Evolutionary conservation across 2,797 vertebrate genomes (phyloP).

Genomic region (Schizopygopsis pylzovi): DNA sequence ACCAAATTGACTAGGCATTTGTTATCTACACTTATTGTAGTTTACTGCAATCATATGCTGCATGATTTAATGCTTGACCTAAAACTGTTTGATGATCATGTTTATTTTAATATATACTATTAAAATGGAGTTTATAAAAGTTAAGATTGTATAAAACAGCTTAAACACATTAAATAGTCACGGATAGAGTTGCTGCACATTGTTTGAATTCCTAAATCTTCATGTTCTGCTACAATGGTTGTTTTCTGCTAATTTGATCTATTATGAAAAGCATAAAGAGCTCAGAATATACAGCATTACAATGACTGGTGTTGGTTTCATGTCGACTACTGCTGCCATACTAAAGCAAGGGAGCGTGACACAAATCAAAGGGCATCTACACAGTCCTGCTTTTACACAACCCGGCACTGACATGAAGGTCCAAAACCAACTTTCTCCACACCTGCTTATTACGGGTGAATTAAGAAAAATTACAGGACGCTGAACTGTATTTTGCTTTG

Average conservation of each 20-base stretch:
- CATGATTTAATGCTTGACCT: slow-evolving; percentile 24
- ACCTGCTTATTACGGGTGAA: not conserved
- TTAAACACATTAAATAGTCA: not conserved
- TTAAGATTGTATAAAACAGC: slow-evolving; percentile 32
- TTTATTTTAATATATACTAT: slow-evolving; percentile 10
- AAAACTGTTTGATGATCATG: slow-evolving; percentile 1
- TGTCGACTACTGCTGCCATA: slow-evolving; percentile 12
- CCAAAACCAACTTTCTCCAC: not conserved
- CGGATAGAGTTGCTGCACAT: not conserved
- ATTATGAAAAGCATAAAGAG: not conserved
- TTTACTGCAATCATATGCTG: slow-evolving; percentile 44
- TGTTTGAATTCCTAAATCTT: not conserved
- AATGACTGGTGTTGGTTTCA: slow-evolving; percentile 16
- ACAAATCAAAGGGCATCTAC: slow-evolving; percentile 1
- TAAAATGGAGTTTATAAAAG: slow-evolving; percentile 36
- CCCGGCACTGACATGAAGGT: not conserved
- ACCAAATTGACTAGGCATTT: slow-evolving; percentile 33
- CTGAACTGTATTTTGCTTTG: not conserved
- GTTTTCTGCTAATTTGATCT: slow-evolving; percentile 7
- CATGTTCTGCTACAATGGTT: not conserved
- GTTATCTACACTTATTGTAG: slow-evolving; percentile 53
- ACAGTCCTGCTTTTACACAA: not conserved
- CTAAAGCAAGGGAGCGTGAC: slow-evolving; percentile 27
- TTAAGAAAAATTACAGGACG: not conserved
- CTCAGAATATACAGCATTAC: slow-evolving; percentile 10